Conservation (phyloP, 1,140 invertebrate species). For the Phenacoccus solenopsis region DNA sequence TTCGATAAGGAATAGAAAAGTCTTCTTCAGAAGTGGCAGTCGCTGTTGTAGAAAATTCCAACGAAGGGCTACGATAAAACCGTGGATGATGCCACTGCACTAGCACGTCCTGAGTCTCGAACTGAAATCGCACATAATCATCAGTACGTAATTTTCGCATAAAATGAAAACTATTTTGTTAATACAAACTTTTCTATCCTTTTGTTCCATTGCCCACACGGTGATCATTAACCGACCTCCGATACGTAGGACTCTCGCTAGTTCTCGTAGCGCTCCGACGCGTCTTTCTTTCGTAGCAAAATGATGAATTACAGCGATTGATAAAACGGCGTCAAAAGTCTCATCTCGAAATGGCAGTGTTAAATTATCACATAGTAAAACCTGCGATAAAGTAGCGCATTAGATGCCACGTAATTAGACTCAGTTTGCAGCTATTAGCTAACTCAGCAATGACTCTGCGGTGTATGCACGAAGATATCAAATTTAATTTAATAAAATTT, state of each 20-base stretch:
- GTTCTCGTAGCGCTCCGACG: constrained; percentile 70
- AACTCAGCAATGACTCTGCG: no score
- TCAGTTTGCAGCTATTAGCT: no score
- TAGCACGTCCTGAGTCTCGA: constrained; percentile 84
- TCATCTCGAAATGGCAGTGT: constrained; percentile 81
- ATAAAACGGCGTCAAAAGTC: constrained; percentile 86
- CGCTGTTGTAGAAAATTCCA: constrained; percentile 46
- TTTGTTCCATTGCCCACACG: constrained; percentile 94
- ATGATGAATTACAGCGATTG: constrained; percentile 87
- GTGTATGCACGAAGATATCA: no score
- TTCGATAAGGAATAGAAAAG: constrained; percentile 43
- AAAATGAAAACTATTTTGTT: no score
- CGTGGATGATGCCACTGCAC: constrained; percentile 82
- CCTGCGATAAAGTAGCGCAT: constrained; percentile 48
- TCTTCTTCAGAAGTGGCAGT: constrained; percentile 44
- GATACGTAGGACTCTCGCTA: constrained; percentile 74
- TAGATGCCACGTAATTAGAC: no score
- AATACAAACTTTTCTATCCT: constrained; percentile 55
- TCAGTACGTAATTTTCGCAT: no score
- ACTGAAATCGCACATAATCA: no score
- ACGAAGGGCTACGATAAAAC: constrained; percentile 48
- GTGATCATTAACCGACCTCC: constrained; percentile 86
- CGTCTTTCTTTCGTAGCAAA: constrained; percentile 83
- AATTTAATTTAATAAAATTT: no score
- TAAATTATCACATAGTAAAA: constrained; percentile 78